A percentile compares a stretch with the other conserved stretches of the same genome.
phyloP scores from a whole-genome alignment of 2,888 invertebrate genomes.

The Tricholauxania praeusta region DNA sequence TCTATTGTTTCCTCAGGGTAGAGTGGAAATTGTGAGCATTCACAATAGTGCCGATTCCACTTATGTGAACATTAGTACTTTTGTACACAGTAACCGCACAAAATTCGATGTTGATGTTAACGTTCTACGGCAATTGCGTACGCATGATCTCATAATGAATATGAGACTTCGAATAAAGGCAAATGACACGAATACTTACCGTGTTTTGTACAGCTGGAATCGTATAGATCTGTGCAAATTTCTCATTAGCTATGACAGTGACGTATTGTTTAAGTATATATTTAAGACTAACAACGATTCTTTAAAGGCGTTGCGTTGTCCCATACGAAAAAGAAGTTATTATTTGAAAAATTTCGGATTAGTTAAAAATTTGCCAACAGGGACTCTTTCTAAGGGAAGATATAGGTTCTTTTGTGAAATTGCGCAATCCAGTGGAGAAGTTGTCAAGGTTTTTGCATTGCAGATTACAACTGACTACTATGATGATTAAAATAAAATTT shows the following conservation, averaged over 20 bases:
- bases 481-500: neutral
- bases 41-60: constrained; percentile 41
- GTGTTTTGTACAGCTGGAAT: constrained; percentile 43
- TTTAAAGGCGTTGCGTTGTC: constrained; percentile 46
- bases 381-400: neutral
- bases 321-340: constrained; percentile 35
- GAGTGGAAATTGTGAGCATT: constrained; percentile 37
- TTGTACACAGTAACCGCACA: constrained; percentile 41
- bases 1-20: neutral
- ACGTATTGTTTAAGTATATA: constrained; percentile 43
- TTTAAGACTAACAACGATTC: constrained; percentile 43
- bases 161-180: constrained; percentile 42
- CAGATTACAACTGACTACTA: neutral
- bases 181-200: constrained; percentile 7
- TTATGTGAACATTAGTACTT: constrained; percentile 42
- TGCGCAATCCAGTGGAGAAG: constrained; percentile 26
- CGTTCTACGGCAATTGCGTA: constrained; percentile 45
- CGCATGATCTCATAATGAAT: constrained; percentile 52
- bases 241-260: constrained; percentile 41
- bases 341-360: constrained; percentile 27
- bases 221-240: constrained; percentile 51
- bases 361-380: neutral
- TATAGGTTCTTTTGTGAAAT: constrained; percentile 31
- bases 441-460: constrained; percentile 26
- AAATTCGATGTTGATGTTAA: constrained; percentile 45